These are phyloP conservation scores for Stomatorhinus ivindoensis DNA, from an alignment of 2,113 vertebrate species.

Conservation along the genomic window DNA sequence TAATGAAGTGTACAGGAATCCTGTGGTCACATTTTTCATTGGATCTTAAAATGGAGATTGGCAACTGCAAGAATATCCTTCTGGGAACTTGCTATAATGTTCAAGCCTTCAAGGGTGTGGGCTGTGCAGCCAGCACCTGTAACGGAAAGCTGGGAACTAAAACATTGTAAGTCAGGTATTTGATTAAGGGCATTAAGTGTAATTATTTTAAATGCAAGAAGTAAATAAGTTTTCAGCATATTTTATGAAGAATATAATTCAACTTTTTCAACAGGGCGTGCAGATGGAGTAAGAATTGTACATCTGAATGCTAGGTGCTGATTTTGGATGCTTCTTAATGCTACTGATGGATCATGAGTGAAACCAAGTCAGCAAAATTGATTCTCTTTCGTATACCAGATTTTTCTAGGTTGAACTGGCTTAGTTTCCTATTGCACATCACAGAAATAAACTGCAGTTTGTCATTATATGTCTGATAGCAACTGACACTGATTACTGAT, in stretches of 20 bases:
- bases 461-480: not conserved
- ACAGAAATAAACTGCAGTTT: not conserved
- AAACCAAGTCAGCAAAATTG: not conserved
- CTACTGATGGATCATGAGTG: not conserved
- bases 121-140: not conserved
- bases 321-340: not conserved
- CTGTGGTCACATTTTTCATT: not conserved
- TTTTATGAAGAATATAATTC: not conserved
- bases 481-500: not conserved
- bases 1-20: not conserved
- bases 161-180: not conserved
- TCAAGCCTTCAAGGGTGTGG: not conserved
- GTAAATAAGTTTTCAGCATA: not conserved
- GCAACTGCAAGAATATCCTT: not conserved
- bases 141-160: not conserved
- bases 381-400: not conserved
- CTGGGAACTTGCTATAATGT: not conserved
- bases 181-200: not conserved
- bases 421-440: not conserved
- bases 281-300: not conserved
- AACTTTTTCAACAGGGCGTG: not conserved
- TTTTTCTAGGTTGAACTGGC: not conserved
- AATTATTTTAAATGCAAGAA: not conserved
- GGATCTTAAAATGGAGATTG: conserved; percentile 8
- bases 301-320: not conserved